Evolutionary conservation across 2,888 invertebrate genomes (phyloP), one percentile per base, ranked within the genome.

Genomic region (Melanchra persicariae): DNA sequence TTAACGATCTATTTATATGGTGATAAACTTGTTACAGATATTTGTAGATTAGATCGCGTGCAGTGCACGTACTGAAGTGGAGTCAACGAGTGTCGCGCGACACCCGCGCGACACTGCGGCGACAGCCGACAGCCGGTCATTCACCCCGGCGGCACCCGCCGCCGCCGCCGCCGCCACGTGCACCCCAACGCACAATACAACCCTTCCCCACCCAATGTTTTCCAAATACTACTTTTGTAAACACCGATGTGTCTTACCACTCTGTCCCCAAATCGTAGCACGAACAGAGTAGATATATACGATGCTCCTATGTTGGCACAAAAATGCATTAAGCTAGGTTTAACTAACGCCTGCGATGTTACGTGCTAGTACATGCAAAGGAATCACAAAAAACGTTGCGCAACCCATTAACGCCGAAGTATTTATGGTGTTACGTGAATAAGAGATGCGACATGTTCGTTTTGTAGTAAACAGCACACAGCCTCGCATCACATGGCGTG

Each of bases 81-180:
- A 70, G 79, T 58, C 73, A 74, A 47, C 17, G 59, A 72, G 70
- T 52, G 67, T 62, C 58, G 67, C 76, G 83, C 83, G 77, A 84
- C 85, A 85, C 81, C 85, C 83, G 80, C 77, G 83, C 87, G 85
- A 84, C 88, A 86, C 83, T 83, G 86, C 87, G 85, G 85, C 87
- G 81, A 79, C 77, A 81, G 82, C 85, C 87, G 81, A 79, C 77
- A 81, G 82, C 85, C 81, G 92, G 92, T 91, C 92, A 85, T 91
- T 92, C 83, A 93, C 92, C 92, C 88, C 58, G 62, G 72, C 58
- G 62, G 72, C 77, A 76, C 84, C 75, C 89, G 87, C 74, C 74
- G 63, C 80, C 83, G 19, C 75, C 89, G 87, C 74, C 74, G 63
- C 80, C 83, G 17, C 19, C 49, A 70, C 85, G 70, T 74, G 79